A percentile compares a stretch with the other conserved stretches of the same genome.
Evolutionary conservation across 35 echinoderm and acorn worm genomes (phyloP).

Genomic region (Heliocidaris tuberculata): DNA sequence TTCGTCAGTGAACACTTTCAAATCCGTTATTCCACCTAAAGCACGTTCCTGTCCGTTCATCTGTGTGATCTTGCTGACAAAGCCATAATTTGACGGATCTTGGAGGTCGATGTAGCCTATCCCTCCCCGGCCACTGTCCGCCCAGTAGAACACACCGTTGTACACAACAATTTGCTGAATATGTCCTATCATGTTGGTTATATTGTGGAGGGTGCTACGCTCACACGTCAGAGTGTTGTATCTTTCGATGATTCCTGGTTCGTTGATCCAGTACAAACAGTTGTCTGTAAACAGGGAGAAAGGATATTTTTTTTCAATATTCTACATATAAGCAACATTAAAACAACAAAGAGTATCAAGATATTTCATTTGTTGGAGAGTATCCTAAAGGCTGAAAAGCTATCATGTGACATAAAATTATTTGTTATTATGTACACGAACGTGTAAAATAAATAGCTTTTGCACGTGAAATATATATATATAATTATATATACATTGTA

Average conservation of each 20-base stretch:
- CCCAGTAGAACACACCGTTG: background rate
- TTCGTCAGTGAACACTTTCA: background rate
- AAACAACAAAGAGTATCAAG: no score
- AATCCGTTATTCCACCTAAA: background rate
- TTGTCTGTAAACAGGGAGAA: background rate
- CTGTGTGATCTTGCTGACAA: background rate
- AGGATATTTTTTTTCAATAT: no score
- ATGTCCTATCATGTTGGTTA: background rate
- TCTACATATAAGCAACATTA: no score
- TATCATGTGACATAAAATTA: no score
- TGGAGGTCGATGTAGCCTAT: background rate
- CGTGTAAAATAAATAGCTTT: no score
- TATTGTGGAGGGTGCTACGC: background rate
- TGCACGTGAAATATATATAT: no score
- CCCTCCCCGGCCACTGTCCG: background rate
- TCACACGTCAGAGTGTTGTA: background rate
- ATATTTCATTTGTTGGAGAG: no score
- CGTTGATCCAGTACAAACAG: background rate
- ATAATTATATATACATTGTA: no score
- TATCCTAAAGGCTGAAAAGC: no score
- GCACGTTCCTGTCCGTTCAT: background rate
- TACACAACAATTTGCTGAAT: background rate
- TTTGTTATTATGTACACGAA: no score
- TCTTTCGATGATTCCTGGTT: background rate
- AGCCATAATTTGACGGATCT: background rate